Base-by-base conservation (phyloP, 2,113 vertebrate species). In the Oreochromis aureus region DNA sequence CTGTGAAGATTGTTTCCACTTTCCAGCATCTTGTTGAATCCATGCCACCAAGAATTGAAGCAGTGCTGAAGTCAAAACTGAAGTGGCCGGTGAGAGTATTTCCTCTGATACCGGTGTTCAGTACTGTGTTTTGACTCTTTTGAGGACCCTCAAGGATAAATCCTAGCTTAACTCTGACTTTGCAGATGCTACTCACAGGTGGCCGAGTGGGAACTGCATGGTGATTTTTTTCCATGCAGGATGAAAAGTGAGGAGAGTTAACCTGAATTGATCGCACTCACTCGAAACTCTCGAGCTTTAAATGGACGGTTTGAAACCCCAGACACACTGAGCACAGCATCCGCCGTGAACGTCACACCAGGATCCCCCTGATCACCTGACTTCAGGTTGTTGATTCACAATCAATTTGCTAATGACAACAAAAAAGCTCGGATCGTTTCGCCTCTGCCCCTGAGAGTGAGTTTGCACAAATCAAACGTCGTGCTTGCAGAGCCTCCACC, bases 251-350 rank as follows among this genome's bases (percentile, higher is more conserved):
- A 22, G 22, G 24, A 10, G 41, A 82, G n/a, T 93, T 93, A 90
- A 90, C 39, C 80, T 81, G 46, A 79, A 85, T 54, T 58, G 86
- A 94, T 87, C 8, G 30, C 83, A 87, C 71, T 82, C 10, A 88
- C 71, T 82, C 6, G 10, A 54, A 89, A 61, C 24, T 24, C 12
- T 46, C 27, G 5, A 56, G 27, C 34, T 80, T 81, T 53, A 87
- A 90, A 92, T 86, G 69, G 91, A 80, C 10, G 12, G 2, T 4
- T 12, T 4, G 2, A 80, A 82, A 86, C 36, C 76, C 30, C 44
- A 55, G 83, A 59, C 90, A 93, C 92, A 92, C 51, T 22, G 73
- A 66, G 41, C 36, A 27, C 44, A 59, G 41, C 78, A 34, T 69
- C 54, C 56, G 15, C 54, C 51, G 81, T 18, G 61, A 61, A 87